Conservation (phyloP, 2,797 vertebrate genomes). For the Helostoma temminkii region DNA sequence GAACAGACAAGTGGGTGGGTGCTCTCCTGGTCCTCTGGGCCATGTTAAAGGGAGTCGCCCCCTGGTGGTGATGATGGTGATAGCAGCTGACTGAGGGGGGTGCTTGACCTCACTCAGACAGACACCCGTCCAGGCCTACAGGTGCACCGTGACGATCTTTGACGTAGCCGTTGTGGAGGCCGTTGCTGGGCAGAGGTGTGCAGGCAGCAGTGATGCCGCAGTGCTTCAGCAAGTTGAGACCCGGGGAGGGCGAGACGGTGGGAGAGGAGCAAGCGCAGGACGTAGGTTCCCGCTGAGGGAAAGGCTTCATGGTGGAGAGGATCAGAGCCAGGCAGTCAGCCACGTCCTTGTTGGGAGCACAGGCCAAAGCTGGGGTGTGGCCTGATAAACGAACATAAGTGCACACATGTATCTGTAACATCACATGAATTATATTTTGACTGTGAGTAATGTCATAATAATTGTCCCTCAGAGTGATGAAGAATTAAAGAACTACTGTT, state of each 20-base stretch:
- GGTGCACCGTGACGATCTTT: slow-evolving; percentile 89
- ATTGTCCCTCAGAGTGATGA: neutral
- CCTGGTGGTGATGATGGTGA: slow-evolving; percentile 75
- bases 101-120: slow-evolving; percentile 90
- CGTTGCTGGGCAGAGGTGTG: slow-evolving; percentile 90
- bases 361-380: slow-evolving; percentile 97
- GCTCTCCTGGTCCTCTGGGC: slow-evolving; percentile 82
- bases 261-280: slow-evolving; percentile 83
- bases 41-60: slow-evolving; percentile 82
- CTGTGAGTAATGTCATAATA: neutral
- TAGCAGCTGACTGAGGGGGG: slow-evolving; percentile 73
- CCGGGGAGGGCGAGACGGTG: slow-evolving; percentile 87
- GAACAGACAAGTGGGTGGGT: slow-evolving; percentile 81
- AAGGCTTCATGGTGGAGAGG: slow-evolving; percentile 99
- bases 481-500: too few species aligned
- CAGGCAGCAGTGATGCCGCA: slow-evolving; percentile 94
- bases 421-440: too few species aligned
- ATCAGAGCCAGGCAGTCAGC: slow-evolving; percentile 99
- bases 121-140: slow-evolving; percentile 94
- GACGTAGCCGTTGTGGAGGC: slow-evolving; percentile 92
- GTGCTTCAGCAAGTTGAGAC: slow-evolving; percentile 97
- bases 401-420: neutral
- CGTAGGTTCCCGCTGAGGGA: slow-evolving; percentile 92
- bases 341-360: slow-evolving; percentile 98
- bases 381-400: slow-evolving; percentile 78